A percentile compares a stretch with the other conserved stretches of the same genome.
These are phyloP conservation scores for Mimas tiliae DNA, from an alignment of 2,888 invertebrate genomes.

Conservation along the genomic window DNA sequence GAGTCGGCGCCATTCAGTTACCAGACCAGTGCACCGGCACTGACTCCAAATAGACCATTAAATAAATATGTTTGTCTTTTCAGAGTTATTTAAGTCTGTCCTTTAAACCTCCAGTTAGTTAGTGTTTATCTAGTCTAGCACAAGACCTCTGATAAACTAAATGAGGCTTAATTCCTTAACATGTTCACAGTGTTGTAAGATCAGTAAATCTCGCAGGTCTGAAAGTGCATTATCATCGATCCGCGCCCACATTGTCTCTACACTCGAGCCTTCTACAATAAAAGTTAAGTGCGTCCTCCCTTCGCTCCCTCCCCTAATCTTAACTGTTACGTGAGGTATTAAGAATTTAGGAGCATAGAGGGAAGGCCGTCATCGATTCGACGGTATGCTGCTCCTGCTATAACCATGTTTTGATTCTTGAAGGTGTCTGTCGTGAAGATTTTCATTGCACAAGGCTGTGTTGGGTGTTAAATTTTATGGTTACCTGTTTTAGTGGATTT, in stretches of 20 bases:
- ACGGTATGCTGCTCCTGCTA: conserved; percentile 16
- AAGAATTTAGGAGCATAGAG: conserved; percentile 76
- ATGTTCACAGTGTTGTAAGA: conserved; percentile 28
- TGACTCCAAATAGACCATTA: too few species aligned
- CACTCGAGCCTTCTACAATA: conserved; percentile 64
- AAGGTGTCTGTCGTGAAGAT: not conserved
- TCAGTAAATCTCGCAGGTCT: conserved; percentile 25
- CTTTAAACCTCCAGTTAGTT: too few species aligned
- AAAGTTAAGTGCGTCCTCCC: conserved; percentile 73
- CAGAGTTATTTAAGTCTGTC: too few species aligned
- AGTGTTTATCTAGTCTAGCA: too few species aligned
- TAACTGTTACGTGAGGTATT: conserved; percentile 83
- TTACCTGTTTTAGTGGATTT: not conserved
- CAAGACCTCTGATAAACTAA: too few species aligned
- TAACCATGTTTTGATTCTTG: conserved; percentile 16
- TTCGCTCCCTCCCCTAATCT: conserved; percentile 65
- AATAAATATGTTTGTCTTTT: too few species aligned
- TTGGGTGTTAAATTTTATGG: not conserved
- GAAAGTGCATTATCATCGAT: conserved; percentile 71
- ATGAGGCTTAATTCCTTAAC: too few species aligned
- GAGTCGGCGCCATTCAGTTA: too few species aligned
- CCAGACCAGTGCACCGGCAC: too few species aligned
- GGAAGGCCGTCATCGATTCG: conserved; percentile 54
- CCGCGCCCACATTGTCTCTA: conserved; percentile 50
- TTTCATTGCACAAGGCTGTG: conserved; percentile 7